Base-by-base conservation (phyloP, 2,888 invertebrate genomes). In the Acanthococcus lagerstroemiae region DNA sequence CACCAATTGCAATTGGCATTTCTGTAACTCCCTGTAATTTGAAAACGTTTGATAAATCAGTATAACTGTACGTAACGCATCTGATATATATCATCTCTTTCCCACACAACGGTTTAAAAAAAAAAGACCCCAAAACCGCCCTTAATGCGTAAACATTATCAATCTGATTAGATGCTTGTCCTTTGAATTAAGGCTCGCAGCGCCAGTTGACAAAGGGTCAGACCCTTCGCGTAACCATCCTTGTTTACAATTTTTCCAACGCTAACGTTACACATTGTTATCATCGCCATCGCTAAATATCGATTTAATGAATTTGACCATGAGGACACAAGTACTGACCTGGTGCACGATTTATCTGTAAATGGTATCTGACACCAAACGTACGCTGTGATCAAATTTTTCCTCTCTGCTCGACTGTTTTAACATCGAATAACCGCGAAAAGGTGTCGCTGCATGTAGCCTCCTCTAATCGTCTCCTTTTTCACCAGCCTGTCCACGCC, bases 241-340 rank as follows among this genome's bases (percentile, higher is more conserved):
- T 58, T 58, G 58, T 58, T 58, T 57, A 57, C 57, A 57, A 37
- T 57, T 12, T 58, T 37, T 58, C 58, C 24, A 58, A 58, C 44
- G 22, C 58, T 17, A 58, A 46, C 46, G 37, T 56, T 44, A 57
- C 57, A 44, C 24, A 57, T 57, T 57, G 58, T 58, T 15, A 37
- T 58, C 45, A 58, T 58, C 46, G 46, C 46, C 58, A 46, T 25
- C 25, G 58, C 45, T 58, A 37, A 58, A 58, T 58, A 58, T 58
- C 58, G 58, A 58, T 58, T 58, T 58, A 58, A 58, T 58, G 58
- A 58, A 58, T 58, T 58, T 58, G 58, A 58, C 58, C 58, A 46
- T 58, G 44, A n/a, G 6, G 46, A 6, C 24, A 44, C n/a, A 44
- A 7, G 22, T 19, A 19, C 21, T 44, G 9, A 6, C 17, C 44